Evolutionary conservation across 2,797 vertebrate genomes (phyloP), one percentile per base, ranked within the genome.

Genomic region (Anas bernieri): DNA sequence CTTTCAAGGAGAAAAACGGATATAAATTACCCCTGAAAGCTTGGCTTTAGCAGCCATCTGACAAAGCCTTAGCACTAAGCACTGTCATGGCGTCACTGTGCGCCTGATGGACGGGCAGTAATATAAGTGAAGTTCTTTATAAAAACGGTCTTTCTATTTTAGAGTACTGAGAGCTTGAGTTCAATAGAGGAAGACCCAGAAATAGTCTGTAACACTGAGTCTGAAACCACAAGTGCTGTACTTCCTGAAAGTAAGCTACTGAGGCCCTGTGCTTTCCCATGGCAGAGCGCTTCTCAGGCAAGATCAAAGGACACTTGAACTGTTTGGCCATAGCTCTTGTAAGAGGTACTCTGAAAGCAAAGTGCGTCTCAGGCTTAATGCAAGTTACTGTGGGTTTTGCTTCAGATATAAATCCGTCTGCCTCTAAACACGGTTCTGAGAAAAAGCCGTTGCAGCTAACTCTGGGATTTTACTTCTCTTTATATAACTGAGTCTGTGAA

Each of bases 301-400:
- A 76, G 70, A 92, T 81, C 88, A 94, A 92, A 90, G 56, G 35
- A n/a, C 76, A 63, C 93, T 94, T 90, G 59, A 79, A 56, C 74
- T 74, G 55, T 70, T 94, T 84, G 35, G 7, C 52, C 82, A 41
- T n/a, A 30, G 12, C 81, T 79, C 63, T 80, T 25, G 3, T 11
- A 91, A 93, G 70, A 88, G 45, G 61, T 61, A 50, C 58, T 93
- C 76, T 45, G 54, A 91, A 86, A 83, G 66, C 48, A 80, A 87
- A 79, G 77, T 5, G 8, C 30, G 6, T 52, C 9, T 64, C 59
- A 8, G 21, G 4, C 33, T 83, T 85, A 45, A 54, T 58, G 45
- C n/a, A 69, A 45, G 5, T 72, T 88, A 74, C 39, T 64, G 43
- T 76, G 59, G 23, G 25, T 66, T 91, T 90, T 77, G 33, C 50